Conservation (phyloP, 2,888 invertebrate species). For the Orthonevra nobilis region DNA sequence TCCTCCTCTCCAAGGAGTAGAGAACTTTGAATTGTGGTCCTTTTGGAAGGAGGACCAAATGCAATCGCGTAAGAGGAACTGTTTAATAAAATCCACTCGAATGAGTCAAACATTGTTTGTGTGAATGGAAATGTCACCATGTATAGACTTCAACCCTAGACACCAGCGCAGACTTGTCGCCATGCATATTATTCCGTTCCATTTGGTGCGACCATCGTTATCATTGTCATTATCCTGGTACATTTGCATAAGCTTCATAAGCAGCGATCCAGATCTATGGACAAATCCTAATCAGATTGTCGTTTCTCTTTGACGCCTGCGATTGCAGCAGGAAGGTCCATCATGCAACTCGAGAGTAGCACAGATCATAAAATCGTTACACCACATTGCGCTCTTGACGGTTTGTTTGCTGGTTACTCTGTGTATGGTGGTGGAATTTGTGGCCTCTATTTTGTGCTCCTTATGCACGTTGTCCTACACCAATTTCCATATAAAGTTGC, state of each 20-base stretch:
- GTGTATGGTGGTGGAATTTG: constrained; percentile 63
- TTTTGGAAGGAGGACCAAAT: neutral
- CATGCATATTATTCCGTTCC: constrained; percentile 64
- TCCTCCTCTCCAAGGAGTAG: neutral
- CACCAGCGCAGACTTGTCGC: constrained; percentile 57
- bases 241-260: constrained; percentile 38
- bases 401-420: constrained; percentile 48
- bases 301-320: constrained; percentile 33
- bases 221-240: constrained; percentile 67
- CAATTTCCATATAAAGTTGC: constrained; percentile 67
- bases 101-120: constrained; percentile 28
- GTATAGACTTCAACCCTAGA: too few species aligned
- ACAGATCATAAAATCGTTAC: constrained; percentile 65
- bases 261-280: constrained; percentile 32
- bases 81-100: constrained; percentile 64
- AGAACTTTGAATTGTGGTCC: too few species aligned
- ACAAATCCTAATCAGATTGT: constrained; percentile 63
- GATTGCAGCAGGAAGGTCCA: constrained; percentile 28
- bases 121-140: constrained; percentile 57
- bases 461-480: constrained; percentile 31
- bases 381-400: constrained; percentile 51
- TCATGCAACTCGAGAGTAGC: constrained; percentile 33
- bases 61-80: constrained; percentile 63
- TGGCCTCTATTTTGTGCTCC: constrained; percentile 51
- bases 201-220: constrained; percentile 67